These are phyloP conservation scores for Toxotes chatareus DNA, from an alignment of 2,113 vertebrate genomes.

Conservation along the genomic window DNA sequence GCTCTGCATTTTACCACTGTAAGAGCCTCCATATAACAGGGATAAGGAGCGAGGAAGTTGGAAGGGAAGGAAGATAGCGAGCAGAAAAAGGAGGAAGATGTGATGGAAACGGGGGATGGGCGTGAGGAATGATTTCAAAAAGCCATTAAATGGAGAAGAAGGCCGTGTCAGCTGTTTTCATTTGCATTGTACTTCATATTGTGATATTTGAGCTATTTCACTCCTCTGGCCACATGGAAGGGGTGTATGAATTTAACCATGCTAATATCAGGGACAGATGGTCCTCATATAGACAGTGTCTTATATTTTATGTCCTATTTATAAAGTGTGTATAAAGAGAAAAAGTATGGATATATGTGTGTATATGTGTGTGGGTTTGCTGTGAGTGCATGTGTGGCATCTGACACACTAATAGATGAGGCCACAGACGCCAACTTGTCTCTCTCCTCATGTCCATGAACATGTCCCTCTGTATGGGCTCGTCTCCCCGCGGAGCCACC, in stretches of 20 bases:
- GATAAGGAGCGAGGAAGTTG: conserved; percentile 62
- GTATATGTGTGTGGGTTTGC: not conserved
- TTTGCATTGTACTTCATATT: conserved; percentile 38
- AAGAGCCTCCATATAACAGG: conserved; percentile 61
- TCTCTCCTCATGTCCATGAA: conserved; percentile 53
- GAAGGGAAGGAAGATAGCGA: conserved; percentile 21
- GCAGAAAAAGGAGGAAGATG: conserved; percentile 29
- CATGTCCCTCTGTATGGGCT: conserved; percentile 67
- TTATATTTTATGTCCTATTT: not conserved
- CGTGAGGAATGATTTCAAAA: conserved; percentile 49
- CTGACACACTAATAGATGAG: conserved; percentile 53
- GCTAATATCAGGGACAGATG: conserved; percentile 8
- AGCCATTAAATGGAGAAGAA: conserved; percentile 49
- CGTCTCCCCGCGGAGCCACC: conserved; percentile 52
- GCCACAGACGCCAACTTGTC: conserved; percentile 50
- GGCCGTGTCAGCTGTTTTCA: conserved; percentile 58
- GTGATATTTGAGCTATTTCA: conserved; percentile 39
- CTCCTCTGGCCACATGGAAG: not conserved
- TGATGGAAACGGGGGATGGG: conserved; percentile 20
- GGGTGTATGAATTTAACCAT: conserved; percentile 10
- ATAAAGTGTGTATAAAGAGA: not conserved
- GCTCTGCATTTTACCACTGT: conserved; percentile 67
- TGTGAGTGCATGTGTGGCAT: conserved; percentile 42
- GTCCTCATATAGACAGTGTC: not conserved
- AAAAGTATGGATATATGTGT: not conserved